phyloP scores from a whole-genome alignment of 2,113 vertebrate genomes.

The Colius striatus region DNA sequence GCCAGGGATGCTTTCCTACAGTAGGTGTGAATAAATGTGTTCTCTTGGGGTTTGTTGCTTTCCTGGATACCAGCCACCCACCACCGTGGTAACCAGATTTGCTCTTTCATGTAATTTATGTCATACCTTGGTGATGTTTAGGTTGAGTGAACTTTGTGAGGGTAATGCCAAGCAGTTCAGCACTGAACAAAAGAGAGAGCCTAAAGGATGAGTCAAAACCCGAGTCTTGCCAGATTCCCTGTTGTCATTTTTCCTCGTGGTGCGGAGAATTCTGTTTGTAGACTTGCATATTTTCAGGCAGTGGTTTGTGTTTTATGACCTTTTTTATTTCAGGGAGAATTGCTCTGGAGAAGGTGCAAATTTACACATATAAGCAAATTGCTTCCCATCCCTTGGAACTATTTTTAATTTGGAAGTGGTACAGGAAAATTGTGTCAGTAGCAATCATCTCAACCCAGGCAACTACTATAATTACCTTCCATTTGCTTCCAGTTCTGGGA shows the following conservation, averaged over 20 bases:
- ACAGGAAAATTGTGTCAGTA: neutral
- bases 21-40: neutral
- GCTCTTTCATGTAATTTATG: neutral
- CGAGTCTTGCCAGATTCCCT: neutral
- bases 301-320: neutral
- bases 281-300: neutral
- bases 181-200: neutral
- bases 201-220: neutral
- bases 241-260: neutral
- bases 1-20: neutral
- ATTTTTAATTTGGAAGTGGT: neutral
- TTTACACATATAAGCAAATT: neutral
- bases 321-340: neutral
- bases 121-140: neutral
- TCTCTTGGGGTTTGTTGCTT: neutral
- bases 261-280: neutral
- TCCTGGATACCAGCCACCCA: neutral
- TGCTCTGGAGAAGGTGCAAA: neutral
- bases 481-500: neutral
- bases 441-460: neutral
- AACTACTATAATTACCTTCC: neutral
- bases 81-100: neutral
- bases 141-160: neutral
- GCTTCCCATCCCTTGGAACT: neutral
- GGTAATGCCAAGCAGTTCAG: neutral